These are phyloP conservation scores for Callyntrura guangdongensis DNA, from an alignment of 2,888 invertebrate genomes.

Conservation along the genomic window DNA sequence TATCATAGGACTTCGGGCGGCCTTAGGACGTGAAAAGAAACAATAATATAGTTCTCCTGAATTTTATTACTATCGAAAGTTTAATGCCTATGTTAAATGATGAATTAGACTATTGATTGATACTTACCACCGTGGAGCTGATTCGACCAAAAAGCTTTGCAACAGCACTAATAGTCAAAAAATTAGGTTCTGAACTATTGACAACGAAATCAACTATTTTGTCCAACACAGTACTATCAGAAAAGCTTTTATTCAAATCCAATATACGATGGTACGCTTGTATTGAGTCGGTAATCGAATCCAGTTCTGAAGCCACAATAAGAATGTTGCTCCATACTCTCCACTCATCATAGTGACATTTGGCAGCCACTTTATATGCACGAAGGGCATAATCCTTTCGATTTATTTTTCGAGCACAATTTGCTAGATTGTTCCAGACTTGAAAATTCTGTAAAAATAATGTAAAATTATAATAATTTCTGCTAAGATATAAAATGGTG, in stretches of 20 bases:
- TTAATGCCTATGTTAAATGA: neutral
- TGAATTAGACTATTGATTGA: neutral
- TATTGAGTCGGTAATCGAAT: constrained; percentile 93
- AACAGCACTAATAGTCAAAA: neutral
- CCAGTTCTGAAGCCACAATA: constrained; percentile 94
- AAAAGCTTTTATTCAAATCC: constrained; percentile 89
- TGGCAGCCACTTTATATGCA: constrained; percentile 94
- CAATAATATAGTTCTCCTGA: neutral
- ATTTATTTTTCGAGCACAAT: constrained; percentile 95
- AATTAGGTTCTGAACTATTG: too few species aligned
- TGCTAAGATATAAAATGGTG: too few species aligned
- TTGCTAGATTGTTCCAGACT: constrained; percentile 99
- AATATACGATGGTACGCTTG: constrained; percentile 94
- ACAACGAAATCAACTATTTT: constrained; percentile 1
- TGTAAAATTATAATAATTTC: neutral
- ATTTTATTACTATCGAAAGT: neutral
- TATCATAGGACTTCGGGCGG: neutral
- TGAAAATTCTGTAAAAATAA: constrained; percentile 91
- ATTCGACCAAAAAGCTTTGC: constrained; percentile 25
- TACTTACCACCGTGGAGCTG: neutral
- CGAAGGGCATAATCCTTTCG: constrained; percentile 95
- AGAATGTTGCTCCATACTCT: constrained; percentile 98
- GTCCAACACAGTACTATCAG: neutral
- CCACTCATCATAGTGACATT: constrained; percentile 98
- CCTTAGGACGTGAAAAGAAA: neutral